Evolutionary conservation across 2,888 invertebrate genomes (phyloP).

Genomic region (Pasiphila rectangulata): DNA sequence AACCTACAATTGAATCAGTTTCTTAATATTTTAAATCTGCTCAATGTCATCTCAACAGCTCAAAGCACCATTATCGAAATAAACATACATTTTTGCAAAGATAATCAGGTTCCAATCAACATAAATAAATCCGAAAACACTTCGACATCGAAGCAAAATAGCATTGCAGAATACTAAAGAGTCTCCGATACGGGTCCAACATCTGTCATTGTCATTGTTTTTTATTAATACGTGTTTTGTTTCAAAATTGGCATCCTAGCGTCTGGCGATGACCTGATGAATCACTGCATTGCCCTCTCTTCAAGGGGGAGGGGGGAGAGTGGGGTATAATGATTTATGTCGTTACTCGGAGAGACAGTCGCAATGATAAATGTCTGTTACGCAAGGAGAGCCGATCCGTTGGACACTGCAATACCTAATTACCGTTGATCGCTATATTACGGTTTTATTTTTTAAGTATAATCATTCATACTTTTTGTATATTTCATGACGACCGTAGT

Average conservation of each 20-base stretch:
- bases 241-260: slow-evolving; percentile 35
- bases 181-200: slow-evolving; percentile 20
- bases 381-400: slow-evolving; percentile 40
- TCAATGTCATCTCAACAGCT: background rate
- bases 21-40: no score
- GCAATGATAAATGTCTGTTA: slow-evolving; percentile 62
- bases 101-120: slow-evolving; percentile 14
- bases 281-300: slow-evolving; percentile 36
- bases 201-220: slow-evolving; percentile 35
- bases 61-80: slow-evolving; percentile 4
- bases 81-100: slow-evolving; percentile 12
- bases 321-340: slow-evolving; percentile 65
- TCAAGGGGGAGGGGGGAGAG: slow-evolving; percentile 35
- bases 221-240: slow-evolving; percentile 37
- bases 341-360: slow-evolving; percentile 53
- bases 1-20: no score
- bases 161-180: slow-evolving; percentile 27
- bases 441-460: slow-evolving; percentile 13
- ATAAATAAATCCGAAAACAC: slow-evolving; percentile 23
- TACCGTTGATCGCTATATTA: slow-evolving; percentile 27
- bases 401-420: slow-evolving; percentile 28
- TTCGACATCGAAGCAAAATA: slow-evolving; percentile 27
- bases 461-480: background rate
- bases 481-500: background rate
- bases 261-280: slow-evolving; percentile 52